Percentiles rank a stretch among this genome's conserved stretches.
Conservation (phyloP, 2,113 vertebrate species). For the Corythoichthys intestinalis region DNA sequence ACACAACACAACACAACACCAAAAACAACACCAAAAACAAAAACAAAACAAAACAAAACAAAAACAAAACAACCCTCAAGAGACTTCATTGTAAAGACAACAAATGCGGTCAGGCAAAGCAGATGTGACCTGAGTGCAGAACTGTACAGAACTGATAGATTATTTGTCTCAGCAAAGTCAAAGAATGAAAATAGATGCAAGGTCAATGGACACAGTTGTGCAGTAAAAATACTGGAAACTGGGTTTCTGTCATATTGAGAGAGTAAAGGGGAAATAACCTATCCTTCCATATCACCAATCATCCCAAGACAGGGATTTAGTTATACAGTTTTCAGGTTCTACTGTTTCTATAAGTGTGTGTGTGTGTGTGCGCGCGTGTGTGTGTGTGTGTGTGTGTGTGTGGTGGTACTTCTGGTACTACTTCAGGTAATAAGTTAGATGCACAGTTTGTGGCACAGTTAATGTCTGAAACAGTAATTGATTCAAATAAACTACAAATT, state of each 20-base stretch:
- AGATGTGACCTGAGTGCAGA: constrained; percentile 8
- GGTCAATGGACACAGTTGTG: constrained; percentile 23
- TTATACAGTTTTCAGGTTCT: neutral
- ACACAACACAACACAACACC: too few species aligned
- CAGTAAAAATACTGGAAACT: constrained; percentile 2
- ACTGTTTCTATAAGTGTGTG: neutral
- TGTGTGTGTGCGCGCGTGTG: too few species aligned
- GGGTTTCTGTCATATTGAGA: neutral
- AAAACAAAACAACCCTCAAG: neutral
- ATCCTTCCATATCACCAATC: neutral
- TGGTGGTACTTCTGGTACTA: neutral
- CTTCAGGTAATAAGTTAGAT: constrained; percentile 14
- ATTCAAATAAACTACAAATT: neutral
- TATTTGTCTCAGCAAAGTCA: constrained; percentile 25
- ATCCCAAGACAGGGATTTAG: neutral
- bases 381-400: too few species aligned
- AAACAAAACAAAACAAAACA: neutral
- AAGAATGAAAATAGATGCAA: constrained; percentile 13
- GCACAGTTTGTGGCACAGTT: constrained; percentile 20
- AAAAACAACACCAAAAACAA: too few species aligned
- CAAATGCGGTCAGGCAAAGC: constrained; percentile 24
- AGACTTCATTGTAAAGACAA: constrained; percentile 22
- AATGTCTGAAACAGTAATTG: neutral
- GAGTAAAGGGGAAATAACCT: neutral
- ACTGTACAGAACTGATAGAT: constrained; percentile 9